A percentile compares a stretch with the other conserved stretches of the same genome.
phyloP scores from a whole-genome alignment of 2,113 vertebrate genomes.

The Suricata suricatta region DNA sequence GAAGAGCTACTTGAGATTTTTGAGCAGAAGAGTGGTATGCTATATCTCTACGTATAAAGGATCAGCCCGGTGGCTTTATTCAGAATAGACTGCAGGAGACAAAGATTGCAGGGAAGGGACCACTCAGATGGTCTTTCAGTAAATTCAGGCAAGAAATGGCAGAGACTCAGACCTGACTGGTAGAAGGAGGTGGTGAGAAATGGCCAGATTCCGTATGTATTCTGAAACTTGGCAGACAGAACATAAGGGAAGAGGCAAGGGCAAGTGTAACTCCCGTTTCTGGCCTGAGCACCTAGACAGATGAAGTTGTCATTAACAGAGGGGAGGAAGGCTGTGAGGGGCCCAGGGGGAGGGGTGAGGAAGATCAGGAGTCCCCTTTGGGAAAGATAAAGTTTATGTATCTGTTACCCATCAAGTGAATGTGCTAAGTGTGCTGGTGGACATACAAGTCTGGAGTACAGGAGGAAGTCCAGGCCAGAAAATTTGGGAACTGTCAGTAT shows the following conservation, averaged over 20 bases:
- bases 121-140: not conserved
- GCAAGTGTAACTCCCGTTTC: not conserved
- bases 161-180: not conserved
- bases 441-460: not conserved
- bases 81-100: not conserved
- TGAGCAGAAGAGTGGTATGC: not conserved
- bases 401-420: not conserved
- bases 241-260: not conserved
- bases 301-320: not conserved
- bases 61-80: not conserved
- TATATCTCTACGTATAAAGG: not conserved
- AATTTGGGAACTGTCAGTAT: not conserved
- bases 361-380: not conserved
- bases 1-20: not conserved
- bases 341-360: accelerated
- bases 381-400: not conserved
- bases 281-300: not conserved
- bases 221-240: not conserved
- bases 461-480: not conserved
- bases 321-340: not conserved
- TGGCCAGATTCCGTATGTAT: not conserved
- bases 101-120: not conserved
- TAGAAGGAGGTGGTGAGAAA: not conserved
- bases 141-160: not conserved
- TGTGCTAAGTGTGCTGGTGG: not conserved